These are phyloP conservation scores for Tigriopus californicus DNA, from an alignment of 2,888 invertebrate species.

Conservation along the genomic window DNA sequence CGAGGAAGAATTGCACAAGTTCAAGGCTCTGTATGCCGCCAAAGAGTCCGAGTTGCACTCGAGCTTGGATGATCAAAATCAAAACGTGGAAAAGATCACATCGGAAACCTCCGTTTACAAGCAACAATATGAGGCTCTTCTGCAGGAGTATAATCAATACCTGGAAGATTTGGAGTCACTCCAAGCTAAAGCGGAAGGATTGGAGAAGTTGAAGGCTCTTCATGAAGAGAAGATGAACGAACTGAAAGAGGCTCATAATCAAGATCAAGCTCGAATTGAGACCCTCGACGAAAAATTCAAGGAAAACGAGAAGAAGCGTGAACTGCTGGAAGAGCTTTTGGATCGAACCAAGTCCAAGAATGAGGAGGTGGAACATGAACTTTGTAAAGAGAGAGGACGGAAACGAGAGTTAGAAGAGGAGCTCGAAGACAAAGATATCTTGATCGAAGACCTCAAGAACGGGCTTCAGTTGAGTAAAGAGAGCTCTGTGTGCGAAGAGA, in stretches of 20 bases:
- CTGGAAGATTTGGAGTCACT: neutral
- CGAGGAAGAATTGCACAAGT: no score
- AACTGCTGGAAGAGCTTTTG: neutral
- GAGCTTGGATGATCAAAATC: neutral
- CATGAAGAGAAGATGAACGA: neutral
- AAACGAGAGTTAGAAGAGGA: neutral
- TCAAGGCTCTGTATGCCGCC: no score
- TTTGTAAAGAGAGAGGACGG: neutral
- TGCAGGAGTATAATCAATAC: neutral
- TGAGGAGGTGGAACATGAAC: neutral
- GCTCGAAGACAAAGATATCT: neutral
- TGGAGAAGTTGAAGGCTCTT: neutral
- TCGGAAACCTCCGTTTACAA: neutral
- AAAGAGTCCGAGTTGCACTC: no score
- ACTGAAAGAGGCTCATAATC: neutral
- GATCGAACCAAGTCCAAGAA: neutral
- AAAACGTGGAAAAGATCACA: neutral
- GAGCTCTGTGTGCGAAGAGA: neutral
- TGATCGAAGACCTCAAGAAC: neutral
- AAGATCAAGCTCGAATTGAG: no score
- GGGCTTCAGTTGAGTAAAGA: neutral
- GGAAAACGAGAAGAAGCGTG: neutral
- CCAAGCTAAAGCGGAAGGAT: neutral
- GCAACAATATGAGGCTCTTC: neutral
- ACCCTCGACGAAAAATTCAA: no score